Evolutionary conservation across 2,888 invertebrate species (phyloP).

Genomic region (Orthonychiurus folsomi): DNA sequence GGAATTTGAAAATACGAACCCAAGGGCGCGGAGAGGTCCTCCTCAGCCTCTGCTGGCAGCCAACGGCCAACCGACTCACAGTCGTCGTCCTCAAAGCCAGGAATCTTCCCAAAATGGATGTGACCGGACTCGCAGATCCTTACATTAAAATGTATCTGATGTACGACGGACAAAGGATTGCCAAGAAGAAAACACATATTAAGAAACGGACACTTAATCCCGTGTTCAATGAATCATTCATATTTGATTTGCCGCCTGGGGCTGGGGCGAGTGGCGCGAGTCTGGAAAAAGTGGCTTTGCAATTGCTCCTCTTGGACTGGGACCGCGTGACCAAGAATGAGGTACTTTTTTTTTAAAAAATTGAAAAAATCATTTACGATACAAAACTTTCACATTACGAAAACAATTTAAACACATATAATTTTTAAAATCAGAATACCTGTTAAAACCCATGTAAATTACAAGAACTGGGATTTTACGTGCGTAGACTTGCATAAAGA

Average conservation of each 20-base stretch:
- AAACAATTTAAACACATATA: no score
- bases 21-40: conserved; percentile 91
- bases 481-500: no score
- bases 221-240: conserved; percentile 97
- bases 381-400: no score
- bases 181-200: conserved; percentile 98
- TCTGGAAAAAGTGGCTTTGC: conserved; percentile 72
- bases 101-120: conserved; percentile 96
- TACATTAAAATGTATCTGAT: conserved; percentile 94
- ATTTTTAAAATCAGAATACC: no score
- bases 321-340: conserved; percentile 98
- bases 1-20: conserved; percentile 85
- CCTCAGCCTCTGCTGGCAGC: conserved; percentile 96
- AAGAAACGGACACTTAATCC: conserved; percentile 96
- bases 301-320: conserved; percentile 88
- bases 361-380: no score
- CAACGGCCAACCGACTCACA: conserved; percentile 82
- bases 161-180: conserved; percentile 93
- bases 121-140: conserved; percentile 85
- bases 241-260: conserved; percentile 80
- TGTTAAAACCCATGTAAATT: no score
- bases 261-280: conserved; percentile 49
- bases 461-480: no score
- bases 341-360: no score
- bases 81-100: conserved; percentile 94